Evolutionary conservation across 2,888 invertebrate species (phyloP).

Genomic region (Cyclophora albipunctata): DNA sequence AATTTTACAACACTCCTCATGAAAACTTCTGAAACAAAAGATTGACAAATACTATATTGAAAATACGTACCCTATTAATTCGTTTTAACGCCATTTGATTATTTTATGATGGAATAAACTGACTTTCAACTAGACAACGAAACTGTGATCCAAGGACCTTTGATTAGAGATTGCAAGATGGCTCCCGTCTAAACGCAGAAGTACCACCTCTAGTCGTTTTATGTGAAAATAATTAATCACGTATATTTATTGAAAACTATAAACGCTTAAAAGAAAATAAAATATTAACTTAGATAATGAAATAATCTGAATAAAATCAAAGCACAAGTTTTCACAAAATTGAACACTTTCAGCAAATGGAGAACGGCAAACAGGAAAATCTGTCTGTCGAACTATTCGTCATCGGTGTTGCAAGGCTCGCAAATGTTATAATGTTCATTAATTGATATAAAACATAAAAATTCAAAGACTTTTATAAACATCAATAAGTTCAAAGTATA

Average conservation of each 20-base stretch:
- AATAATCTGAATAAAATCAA: constrained; percentile 58
- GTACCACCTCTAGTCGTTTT: constrained; percentile 81
- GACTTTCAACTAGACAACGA: constrained; percentile 87
- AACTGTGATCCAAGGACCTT: constrained; percentile 89
- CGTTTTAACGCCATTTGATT: constrained; percentile 96
- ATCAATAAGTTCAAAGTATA: too few relatives aligned
- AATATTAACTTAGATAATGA: constrained; percentile 68
- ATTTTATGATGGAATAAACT: constrained; percentile 82
- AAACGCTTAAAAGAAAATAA: constrained; percentile 57
- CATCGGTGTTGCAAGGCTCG: constrained; percentile 7
- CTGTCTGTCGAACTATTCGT: constrained; percentile 12
- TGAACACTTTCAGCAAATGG: constrained; percentile 65
- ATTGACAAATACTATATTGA: constrained; percentile 40
- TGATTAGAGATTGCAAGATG: constrained; percentile 91
- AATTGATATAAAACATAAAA: too few relatives aligned
- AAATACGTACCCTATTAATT: constrained; percentile 93
- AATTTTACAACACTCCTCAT: constrained; percentile 57
- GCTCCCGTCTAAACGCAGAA: constrained; percentile 87
- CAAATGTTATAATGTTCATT: constrained; percentile 10
- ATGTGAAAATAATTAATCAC: constrained; percentile 44
- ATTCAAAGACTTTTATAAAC: too few relatives aligned
- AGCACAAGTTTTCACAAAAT: constrained; percentile 58
- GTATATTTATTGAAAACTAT: constrained; percentile 40
- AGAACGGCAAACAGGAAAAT: constrained; percentile 73
- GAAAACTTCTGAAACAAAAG: constrained; percentile 30